These are phyloP conservation scores for Chloebia gouldiae DNA, from an alignment of 2,113 vertebrate species.

Conservation along the genomic window DNA sequence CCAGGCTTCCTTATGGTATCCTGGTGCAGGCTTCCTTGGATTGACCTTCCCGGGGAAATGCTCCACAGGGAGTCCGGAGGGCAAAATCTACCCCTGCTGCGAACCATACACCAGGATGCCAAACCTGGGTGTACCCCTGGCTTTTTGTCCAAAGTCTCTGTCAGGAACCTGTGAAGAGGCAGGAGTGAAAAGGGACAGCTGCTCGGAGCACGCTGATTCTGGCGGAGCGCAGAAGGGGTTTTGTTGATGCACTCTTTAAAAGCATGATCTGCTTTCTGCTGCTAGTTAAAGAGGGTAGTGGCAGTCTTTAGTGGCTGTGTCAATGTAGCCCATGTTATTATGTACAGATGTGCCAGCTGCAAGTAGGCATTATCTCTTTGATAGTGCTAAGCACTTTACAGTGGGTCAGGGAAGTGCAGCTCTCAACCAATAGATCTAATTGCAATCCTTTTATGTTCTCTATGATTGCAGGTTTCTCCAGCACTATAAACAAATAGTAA, in stretches of 20 bases:
- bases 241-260: constrained; percentile 75
- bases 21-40: neutral
- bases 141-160: neutral
- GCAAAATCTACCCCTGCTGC: neutral
- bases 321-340: constrained; percentile 77
- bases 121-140: neutral
- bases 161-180: constrained; percentile 23
- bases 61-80: neutral
- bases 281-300: constrained; percentile 74
- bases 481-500: constrained; percentile 88
- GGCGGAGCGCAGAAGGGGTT: neutral
- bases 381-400: constrained; percentile 88
- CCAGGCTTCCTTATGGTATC: fast-evolving
- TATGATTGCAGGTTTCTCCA: constrained; percentile 91
- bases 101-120: fast-evolving
- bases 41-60: neutral
- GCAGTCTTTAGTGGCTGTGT: constrained; percentile 77
- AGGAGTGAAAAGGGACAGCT: neutral
- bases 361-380: constrained; percentile 82
- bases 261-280: constrained; percentile 77
- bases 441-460: constrained; percentile 87
- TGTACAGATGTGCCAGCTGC: constrained; percentile 82
- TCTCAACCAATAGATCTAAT: constrained; percentile 91
- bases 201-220: constrained; percentile 28
- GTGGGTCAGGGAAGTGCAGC: constrained; percentile 84